A percentile compares a stretch with the other conserved stretches of the same genome.
Evolutionary conservation across 1,140 invertebrate genomes (phyloP).

Genomic region (Andricus grossulariae): DNA sequence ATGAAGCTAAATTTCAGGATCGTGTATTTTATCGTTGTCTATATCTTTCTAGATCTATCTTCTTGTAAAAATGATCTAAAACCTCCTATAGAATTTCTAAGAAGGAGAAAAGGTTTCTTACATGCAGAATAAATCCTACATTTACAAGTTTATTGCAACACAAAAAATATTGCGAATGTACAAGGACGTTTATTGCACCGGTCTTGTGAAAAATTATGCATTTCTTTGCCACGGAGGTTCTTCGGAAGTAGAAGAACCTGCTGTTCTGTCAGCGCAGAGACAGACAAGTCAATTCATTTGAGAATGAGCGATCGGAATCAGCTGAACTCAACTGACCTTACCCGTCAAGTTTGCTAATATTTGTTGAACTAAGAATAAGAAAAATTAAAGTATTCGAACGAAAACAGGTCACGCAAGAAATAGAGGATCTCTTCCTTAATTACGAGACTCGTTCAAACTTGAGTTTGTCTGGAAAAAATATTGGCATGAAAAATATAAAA

Average conservation of each 20-base stretch:
- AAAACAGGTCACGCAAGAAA: no score
- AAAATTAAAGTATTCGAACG: not conserved
- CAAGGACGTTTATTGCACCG: not conserved
- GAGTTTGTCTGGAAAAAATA: no score
- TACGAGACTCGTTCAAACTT: no score
- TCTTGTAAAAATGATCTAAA: no score
- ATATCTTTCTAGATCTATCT: no score
- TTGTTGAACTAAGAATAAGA: not conserved
- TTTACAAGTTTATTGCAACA: constrained; percentile 15
- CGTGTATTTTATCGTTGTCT: no score
- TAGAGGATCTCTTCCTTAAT: no score
- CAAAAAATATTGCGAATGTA: constrained; percentile 1
- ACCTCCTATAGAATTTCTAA: no score
- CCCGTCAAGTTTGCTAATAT: constrained; percentile 2
- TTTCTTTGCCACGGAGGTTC: constrained; percentile 8
- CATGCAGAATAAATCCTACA: not conserved
- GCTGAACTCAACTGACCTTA: constrained; percentile 21
- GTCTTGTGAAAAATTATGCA: constrained; percentile 26
- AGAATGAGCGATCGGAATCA: constrained; percentile 14
- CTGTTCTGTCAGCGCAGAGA: not conserved
- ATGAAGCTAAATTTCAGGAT: no score
- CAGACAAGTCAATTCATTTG: constrained; percentile 17
- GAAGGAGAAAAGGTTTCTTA: not conserved
- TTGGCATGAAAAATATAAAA: no score
- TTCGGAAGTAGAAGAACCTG: constrained; percentile 10